A percentile compares a stretch with the other conserved stretches of the same genome.
Evolutionary conservation across 2,888 invertebrate genomes (phyloP).

Genomic region (Chaetogeoica ovagalla): DNA sequence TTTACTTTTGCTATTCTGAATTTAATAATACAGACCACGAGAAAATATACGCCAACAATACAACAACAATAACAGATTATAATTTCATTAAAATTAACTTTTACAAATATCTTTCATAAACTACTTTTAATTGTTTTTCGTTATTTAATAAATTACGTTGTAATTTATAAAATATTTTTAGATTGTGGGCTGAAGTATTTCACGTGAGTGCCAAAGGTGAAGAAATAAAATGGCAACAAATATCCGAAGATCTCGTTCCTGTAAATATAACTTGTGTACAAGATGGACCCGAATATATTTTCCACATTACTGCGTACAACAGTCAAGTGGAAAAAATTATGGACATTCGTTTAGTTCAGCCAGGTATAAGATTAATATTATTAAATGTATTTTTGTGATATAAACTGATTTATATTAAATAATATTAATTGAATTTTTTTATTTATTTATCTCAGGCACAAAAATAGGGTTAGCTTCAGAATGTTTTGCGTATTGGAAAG

Average conservation of each 20-base stretch:
- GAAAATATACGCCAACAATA: too few relatives aligned
- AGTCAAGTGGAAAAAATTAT: conserved; percentile 98
- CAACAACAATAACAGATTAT: too few relatives aligned
- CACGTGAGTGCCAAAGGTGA: conserved; percentile 92
- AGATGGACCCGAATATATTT: conserved; percentile 94
- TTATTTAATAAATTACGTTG: too few relatives aligned
- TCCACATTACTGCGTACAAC: conserved; percentile 98
- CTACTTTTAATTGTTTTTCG: too few relatives aligned
- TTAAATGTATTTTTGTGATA: background rate
- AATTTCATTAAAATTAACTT: too few relatives aligned
- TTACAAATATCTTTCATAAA: too few relatives aligned
- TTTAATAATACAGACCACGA: too few relatives aligned
- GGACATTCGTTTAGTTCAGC: conserved; percentile 94
- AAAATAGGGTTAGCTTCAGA: conserved; percentile 96
- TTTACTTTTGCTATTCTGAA: too few relatives aligned
- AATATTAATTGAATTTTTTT: background rate
- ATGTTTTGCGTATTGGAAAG: conserved; percentile 99
- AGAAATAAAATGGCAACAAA: conserved; percentile 96
- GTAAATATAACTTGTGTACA: conserved; percentile 98
- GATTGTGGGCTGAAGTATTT: conserved; percentile 98
- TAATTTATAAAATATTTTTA: conserved; percentile 60
- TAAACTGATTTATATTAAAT: background rate
- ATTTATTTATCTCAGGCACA: conserved; percentile 70
- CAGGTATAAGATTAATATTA: conserved; percentile 67
- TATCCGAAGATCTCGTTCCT: conserved; percentile 96